Base-by-base conservation (phyloP, 2,888 invertebrate species). In the Drosophila dives region DNA sequence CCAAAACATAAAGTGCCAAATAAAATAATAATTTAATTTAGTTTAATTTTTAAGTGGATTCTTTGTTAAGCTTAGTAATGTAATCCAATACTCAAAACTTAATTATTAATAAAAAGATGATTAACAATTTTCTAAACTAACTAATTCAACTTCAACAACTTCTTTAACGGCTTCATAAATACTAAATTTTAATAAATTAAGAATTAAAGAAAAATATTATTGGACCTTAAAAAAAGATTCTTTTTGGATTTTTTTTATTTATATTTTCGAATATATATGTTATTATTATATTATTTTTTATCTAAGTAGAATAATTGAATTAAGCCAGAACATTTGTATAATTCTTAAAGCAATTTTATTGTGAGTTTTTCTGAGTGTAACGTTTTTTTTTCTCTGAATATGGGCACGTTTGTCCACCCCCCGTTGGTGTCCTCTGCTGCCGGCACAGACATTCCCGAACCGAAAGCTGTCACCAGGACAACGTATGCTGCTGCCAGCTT, bases 391-490 rank as follows among this genome's bases (percentile, higher is more conserved):
- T 38, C n/a, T 15, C 54, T 20, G 17, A 63, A 55, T 34, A 23
- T 49, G 53, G 69, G 51, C 69, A 79, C 70, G 71, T 74, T 69
- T 55, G 59, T 60, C 53, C 1, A 23, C 29, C 26, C 53, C 45
- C 17, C 48, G 54, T 40, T 34, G 63, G 61, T 65, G 54, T 66
- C 70, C 66, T 40, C 61, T 55, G 74, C 83, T 75, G 72, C 73
- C 64, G 68, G 64, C 77, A 70, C 60, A 67, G 56, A 56, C 50
- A 70, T 69, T 29, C 67, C 55, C 32, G 26, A 65, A 53, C 23
- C 63, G 26, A 55, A 36, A 40, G 32, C 6, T 53, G 53, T 70
- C 62, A 63, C 56, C 67, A 40, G 58, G 54, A 36, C 60, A 58
- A 20, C 42, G 34, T 11, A 15, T 58, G 29, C 32, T 10, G 12